A percentile compares a stretch with the other conserved stretches of the same genome.
phyloP scores from a whole-genome alignment of 2,888 invertebrate species.

The Arge pagana region DNA sequence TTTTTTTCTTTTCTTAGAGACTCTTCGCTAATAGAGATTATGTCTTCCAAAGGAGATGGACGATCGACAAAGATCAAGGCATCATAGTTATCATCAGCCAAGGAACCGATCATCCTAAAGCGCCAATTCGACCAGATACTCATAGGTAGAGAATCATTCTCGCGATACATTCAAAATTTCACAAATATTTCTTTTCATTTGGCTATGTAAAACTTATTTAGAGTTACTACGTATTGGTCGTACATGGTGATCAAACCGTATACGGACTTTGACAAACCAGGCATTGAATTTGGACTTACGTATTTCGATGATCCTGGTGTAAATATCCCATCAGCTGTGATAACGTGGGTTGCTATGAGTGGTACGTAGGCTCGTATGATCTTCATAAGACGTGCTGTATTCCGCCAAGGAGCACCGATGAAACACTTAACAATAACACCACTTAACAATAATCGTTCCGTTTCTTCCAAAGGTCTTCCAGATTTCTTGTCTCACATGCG shows the following conservation, averaged over 20 bases:
- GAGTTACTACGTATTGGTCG: constrained; percentile 81
- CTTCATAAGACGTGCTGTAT: neutral
- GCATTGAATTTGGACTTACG: constrained; percentile 82
- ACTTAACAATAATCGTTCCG: no score
- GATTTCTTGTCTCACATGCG: constrained; percentile 75
- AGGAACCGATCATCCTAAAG: constrained; percentile 71
- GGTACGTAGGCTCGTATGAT: no score
- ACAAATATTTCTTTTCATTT: neutral
- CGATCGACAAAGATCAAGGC: constrained; percentile 64
- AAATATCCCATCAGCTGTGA: constrained; percentile 73
- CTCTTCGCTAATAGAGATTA: constrained; percentile 87
- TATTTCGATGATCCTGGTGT: constrained; percentile 88
- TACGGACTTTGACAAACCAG: constrained; percentile 66
- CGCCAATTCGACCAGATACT: constrained; percentile 70
- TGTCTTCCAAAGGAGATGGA: constrained; percentile 71
- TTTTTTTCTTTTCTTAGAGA: constrained; percentile 62
- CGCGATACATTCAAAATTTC: neutral
- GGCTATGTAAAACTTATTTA: constrained; percentile 27
- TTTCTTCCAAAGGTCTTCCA: constrained; percentile 67
- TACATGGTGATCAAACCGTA: constrained; percentile 81
- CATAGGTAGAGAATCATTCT: constrained; percentile 66
- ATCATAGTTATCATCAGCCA: constrained; percentile 70
- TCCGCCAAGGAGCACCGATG: neutral
- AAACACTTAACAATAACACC: neutral
- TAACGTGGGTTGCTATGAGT: constrained; percentile 70